Evolutionary conservation across 2,113 vertebrate species (phyloP).

Genomic region (Ceratotherium simum): DNA sequence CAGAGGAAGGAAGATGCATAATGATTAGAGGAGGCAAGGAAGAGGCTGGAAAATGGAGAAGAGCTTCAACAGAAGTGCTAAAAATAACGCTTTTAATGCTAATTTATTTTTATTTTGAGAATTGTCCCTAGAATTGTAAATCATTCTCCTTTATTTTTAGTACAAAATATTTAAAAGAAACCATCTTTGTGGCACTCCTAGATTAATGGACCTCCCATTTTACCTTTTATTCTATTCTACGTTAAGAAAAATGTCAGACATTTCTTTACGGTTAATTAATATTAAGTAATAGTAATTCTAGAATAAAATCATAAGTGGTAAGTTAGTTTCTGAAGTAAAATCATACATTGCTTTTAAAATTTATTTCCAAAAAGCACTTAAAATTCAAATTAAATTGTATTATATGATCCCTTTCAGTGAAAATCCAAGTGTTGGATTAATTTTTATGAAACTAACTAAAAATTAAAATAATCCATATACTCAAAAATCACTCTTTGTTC

Average conservation of each 20-base stretch:
- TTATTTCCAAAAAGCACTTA: neutral
- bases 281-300: neutral
- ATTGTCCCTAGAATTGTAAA: neutral
- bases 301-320: conserved; percentile 7
- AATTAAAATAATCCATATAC: neutral
- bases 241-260: neutral
- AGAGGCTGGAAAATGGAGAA: too few species aligned
- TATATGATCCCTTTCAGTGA: neutral
- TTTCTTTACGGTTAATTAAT: conserved; percentile 16
- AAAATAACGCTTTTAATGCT: neutral
- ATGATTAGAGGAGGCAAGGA: neutral
- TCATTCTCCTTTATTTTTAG: conserved; percentile 2
- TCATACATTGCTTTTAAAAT: neutral
- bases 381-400: neutral
- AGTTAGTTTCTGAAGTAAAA: neutral
- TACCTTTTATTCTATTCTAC: neutral
- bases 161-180: neutral
- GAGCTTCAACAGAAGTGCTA: neutral
- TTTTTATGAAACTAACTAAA: conserved; percentile 40
- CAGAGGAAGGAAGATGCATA: fast-evolving
- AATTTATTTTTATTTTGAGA: conserved; percentile 17
- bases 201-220: neutral
- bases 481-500: neutral
- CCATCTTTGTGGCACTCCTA: neutral
- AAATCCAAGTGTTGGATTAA: conserved; percentile 9